Base-by-base conservation (phyloP, 2,113 vertebrate species). In the Hippocampus abdominalis region DNA sequence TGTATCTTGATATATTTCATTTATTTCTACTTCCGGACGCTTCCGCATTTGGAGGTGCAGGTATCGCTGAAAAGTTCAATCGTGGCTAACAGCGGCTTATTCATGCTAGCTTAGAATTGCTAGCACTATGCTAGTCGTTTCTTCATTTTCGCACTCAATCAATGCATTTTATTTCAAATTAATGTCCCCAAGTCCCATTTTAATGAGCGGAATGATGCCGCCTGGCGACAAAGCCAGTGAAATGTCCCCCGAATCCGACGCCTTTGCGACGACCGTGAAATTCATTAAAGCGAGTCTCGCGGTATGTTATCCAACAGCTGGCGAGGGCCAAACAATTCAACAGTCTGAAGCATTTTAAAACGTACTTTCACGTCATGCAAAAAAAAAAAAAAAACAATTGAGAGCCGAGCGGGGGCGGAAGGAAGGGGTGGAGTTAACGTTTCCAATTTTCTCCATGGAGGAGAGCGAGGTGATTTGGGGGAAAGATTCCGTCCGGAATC, bases 51-150 rank as follows among this genome's bases (percentile, higher is more conserved):
- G n/a, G 42, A 3, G 20, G 59, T 61, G 40, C 42, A 65, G 46
- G 54, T 54, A 39, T 64, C 66, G 74, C 27, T 64, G 76, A 79
- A 85, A 83, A 78, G 68, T 72, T 78, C 68, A 53, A 79, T 72
- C 71, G 16, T 49, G 16, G 16, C 46, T 49, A 49, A 49, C 16
- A 5, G 3, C 12, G 42, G 11, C 12, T 44, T 20, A 16, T 16
- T 49, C 16, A 49, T 49, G 46, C 16, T 49, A 49, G 46, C 46
- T 49, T 18, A 18, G 16, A 18, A 5, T 18, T 49, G 46, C 46
- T 49, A 49, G 42, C 42, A 44, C 2, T 2, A 44, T 44, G 10
- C 10, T 44, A 13, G 13, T 44, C 12, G 13, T 44, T 44, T 44
- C 42, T 44, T 44, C 42, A 2, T 44, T 44, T 53, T n/a, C n/a